phyloP scores from a whole-genome alignment of 2,888 invertebrate genomes.

The Seira ritae region DNA sequence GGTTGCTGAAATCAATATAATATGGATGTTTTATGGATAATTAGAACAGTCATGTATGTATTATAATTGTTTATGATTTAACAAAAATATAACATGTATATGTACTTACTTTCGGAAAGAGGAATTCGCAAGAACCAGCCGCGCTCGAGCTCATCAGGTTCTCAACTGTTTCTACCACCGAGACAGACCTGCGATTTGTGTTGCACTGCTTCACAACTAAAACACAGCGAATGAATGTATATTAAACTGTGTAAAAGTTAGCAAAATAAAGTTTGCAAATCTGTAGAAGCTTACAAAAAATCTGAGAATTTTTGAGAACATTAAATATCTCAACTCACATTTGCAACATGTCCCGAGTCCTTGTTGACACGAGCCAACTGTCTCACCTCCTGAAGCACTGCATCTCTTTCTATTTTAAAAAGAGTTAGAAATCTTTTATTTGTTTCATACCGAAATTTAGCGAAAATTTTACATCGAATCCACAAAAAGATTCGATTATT shows the following conservation, averaged over 20 bases:
- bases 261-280: background rate
- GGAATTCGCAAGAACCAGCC: slow-evolving; percentile 50
- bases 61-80: no score
- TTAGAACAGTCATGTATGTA: no score
- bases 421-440: no score
- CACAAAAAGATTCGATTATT: no score
- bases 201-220: slow-evolving; percentile 49
- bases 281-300: no score
- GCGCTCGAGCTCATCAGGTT: slow-evolving; percentile 46
- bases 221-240: no score
- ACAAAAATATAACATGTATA: no score
- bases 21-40: no score
- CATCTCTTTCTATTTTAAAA: slow-evolving; percentile 41
- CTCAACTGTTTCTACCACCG: slow-evolving; percentile 44
- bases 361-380: slow-evolving; percentile 42
- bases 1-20: no score
- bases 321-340: slow-evolving; percentile 35
- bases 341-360: slow-evolving; percentile 56
- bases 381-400: slow-evolving; percentile 45
- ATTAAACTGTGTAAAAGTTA: no score
- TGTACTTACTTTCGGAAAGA: slow-evolving; percentile 52
- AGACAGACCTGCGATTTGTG: slow-evolving; percentile 26
- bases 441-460: no score
- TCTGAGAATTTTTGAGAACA: background rate
- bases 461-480: no score